A percentile compares a stretch with the other conserved stretches of the same genome.
Conservation (phyloP, 2,888 invertebrate genomes). For the Acanthosoma haemorrhoidale region DNA sequence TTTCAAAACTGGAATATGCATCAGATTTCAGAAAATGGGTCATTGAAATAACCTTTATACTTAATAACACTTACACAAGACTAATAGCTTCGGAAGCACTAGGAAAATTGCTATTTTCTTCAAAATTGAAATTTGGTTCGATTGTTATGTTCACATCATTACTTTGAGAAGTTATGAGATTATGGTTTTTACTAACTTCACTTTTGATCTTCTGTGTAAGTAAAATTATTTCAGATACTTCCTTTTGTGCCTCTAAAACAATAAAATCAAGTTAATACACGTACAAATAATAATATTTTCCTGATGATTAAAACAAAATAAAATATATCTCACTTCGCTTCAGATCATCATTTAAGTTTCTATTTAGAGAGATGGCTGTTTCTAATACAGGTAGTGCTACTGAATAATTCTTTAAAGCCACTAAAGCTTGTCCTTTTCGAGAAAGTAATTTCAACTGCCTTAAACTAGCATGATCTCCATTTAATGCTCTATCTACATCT, state of each 20-base stretch:
- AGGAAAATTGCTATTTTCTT: constrained; percentile 7
- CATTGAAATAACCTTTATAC: neutral
- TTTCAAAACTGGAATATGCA: no score
- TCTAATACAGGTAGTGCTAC: constrained; percentile 45
- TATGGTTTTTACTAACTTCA: neutral
- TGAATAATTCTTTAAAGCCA: constrained; percentile 46
- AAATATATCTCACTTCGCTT: neutral
- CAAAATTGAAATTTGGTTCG: neutral
- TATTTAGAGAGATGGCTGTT: constrained; percentile 32
- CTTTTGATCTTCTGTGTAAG: neutral
- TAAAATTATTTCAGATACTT: neutral
- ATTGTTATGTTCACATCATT: neutral
- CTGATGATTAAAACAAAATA: neutral
- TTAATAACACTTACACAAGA: neutral
- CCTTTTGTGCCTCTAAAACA: constrained; percentile 10
- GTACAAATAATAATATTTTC: neutral
- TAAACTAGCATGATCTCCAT: constrained; percentile 57
- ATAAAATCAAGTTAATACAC: neutral
- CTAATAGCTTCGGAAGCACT: constrained; percentile 1
- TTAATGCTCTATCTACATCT: constrained; percentile 58
- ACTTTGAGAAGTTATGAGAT: neutral
- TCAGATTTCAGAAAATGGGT: no score
- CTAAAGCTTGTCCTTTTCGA: constrained; percentile 45
- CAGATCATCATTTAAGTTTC: neutral
- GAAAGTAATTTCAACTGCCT: constrained; percentile 60